A percentile compares a stretch with the other conserved stretches of the same genome.
Evolutionary conservation across 53 echinoderm and acorn worm species (phyloP).

Genomic region (Temnopleurus reevesii): DNA sequence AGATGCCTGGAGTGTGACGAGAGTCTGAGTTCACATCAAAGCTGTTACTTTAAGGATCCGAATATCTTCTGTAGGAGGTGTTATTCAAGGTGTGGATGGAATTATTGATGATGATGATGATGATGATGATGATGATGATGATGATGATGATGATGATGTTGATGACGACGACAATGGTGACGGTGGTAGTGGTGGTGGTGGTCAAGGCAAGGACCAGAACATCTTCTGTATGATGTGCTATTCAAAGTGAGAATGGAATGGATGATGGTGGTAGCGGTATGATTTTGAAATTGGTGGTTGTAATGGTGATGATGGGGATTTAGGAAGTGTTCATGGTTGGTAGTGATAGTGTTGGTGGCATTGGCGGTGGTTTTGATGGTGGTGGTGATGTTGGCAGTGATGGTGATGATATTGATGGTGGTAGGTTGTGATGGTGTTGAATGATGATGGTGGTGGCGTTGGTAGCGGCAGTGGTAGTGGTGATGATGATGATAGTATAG

Average conservation of each 20-base stretch:
- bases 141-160: not conserved
- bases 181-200: not conserved
- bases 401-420: not conserved
- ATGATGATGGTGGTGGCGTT: not conserved
- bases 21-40: constrained; percentile 62
- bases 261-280: not conserved
- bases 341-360: not conserved
- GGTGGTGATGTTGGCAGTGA: not conserved
- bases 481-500: not conserved
- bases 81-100: constrained; percentile 70
- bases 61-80: too few relatives aligned
- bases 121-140: not conserved
- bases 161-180: not conserved
- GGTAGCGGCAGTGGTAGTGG: not conserved
- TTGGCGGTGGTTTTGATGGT: not conserved
- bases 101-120: not conserved
- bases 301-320: not conserved
- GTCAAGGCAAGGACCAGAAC: too few relatives aligned
- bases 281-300: not conserved
- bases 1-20: constrained; percentile 66
- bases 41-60: constrained; percentile 79
- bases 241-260: not conserved
- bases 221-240: too few relatives aligned
- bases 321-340: not conserved
- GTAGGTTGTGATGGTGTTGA: not conserved